Conservation (phyloP, 1,140 invertebrate genomes). For the Eupristina koningsbergeri region DNA sequence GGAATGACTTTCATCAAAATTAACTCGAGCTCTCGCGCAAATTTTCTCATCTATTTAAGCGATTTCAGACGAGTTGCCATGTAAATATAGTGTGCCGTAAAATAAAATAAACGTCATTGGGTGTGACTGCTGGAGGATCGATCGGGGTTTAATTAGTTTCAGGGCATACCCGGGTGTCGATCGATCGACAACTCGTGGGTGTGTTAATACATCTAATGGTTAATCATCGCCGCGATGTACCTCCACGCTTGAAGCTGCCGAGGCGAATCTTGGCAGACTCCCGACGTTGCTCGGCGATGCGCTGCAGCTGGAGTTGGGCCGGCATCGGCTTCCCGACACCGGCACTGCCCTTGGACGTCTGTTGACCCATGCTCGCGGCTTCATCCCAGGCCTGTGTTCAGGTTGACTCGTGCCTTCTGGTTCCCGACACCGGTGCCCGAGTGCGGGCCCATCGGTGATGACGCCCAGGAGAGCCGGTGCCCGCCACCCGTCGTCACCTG, state of each 20-base stretch:
- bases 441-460: neutral
- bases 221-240: neutral
- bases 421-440: no score
- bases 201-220: no score
- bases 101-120: neutral
- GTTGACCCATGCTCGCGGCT: slow-evolving; percentile 33
- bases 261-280: slow-evolving; percentile 45
- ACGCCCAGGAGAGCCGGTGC: neutral
- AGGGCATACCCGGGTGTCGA: no score
- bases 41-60: neutral
- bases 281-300: slow-evolving; percentile 39
- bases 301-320: slow-evolving; percentile 42
- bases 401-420: neutral
- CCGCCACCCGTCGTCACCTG: neutral
- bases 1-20: neutral
- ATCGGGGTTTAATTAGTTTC: no score
- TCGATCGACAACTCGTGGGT: neutral
- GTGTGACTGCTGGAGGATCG: neutral
- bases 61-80: neutral
- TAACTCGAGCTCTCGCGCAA: neutral
- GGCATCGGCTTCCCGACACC: neutral
- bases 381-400: neutral
- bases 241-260: slow-evolving; percentile 47
- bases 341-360: slow-evolving; percentile 29
- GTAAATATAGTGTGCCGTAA: slow-evolving; percentile 8